Conservation (phyloP, 2,797 vertebrate genomes). For the Lycodopsis pacificus region DNA sequence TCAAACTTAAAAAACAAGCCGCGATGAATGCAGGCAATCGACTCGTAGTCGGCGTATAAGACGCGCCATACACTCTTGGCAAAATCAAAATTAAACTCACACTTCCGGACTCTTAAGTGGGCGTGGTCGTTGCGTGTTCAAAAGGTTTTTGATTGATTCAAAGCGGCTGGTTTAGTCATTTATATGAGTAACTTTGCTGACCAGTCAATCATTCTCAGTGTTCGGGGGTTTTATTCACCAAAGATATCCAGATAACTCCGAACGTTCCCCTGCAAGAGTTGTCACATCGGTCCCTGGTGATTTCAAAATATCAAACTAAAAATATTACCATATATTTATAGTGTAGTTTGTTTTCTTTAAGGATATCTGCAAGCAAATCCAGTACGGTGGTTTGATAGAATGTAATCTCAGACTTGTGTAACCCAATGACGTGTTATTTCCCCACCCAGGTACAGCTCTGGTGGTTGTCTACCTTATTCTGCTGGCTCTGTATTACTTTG, state of each 20-base stretch:
- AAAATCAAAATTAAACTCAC: too few relatives aligned
- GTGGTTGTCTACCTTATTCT: constrained; percentile 90
- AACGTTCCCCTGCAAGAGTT: neutral
- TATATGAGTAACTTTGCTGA: neutral
- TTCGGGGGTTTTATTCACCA: too few relatives aligned
- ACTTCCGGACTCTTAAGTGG: neutral
- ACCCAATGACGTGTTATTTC: neutral
- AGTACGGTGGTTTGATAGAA: neutral
- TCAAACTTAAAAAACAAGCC: too few relatives aligned
- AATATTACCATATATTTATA: neutral
- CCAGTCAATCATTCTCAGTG: neutral
- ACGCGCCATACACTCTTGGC: too few relatives aligned
- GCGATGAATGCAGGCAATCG: too few relatives aligned
- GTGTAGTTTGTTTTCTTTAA: neutral
- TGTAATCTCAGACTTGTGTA: neutral
- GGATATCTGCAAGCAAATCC: neutral
- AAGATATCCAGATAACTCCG: too few relatives aligned
- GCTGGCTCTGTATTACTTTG: constrained; percentile 87
- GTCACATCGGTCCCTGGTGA: neutral
- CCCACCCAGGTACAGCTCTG: constrained; percentile 82
- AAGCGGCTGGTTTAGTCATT: neutral
- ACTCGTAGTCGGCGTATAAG: too few relatives aligned
- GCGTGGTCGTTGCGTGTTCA: too few relatives aligned
- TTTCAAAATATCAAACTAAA: neutral
- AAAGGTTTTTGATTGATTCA: neutral